Conservation (phyloP, 1,140 invertebrate genomes). For the Bombus polaris region DNA sequence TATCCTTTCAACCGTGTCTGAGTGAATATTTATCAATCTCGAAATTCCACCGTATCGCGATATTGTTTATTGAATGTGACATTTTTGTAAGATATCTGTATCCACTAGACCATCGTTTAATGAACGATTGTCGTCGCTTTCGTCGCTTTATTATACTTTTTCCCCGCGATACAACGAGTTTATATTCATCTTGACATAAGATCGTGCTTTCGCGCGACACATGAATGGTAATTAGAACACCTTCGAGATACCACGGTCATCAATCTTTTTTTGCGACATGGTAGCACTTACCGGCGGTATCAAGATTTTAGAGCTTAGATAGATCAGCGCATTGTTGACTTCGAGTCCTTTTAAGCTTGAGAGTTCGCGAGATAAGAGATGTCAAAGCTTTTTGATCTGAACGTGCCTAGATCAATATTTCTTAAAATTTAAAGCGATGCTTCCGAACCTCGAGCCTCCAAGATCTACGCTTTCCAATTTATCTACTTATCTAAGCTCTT, state of each 20-base stretch:
- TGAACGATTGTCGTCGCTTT: neutral
- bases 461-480: neutral
- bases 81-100: neutral
- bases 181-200: neutral
- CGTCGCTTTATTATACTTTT: neutral
- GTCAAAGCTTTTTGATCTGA: neutral
- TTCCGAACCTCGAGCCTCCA: neutral
- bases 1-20: neutral
- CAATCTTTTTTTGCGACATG: constrained; percentile 1
- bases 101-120: neutral
- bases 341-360: neutral
- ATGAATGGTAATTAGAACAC: neutral
- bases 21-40: constrained; percentile 43
- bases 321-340: neutral
- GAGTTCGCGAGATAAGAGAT: neutral
- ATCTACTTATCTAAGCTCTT: too few species aligned
- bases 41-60: constrained; percentile 6
- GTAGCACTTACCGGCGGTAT: neutral
- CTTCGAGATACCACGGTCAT: neutral
- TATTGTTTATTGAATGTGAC: neutral
- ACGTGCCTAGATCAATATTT: neutral
- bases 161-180: neutral
- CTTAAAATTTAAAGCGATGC: neutral
- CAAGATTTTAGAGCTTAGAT: neutral
- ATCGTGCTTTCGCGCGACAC: neutral